phyloP scores from a whole-genome alignment of 2,113 vertebrate genomes.

The Peucedramus taeniatus region DNA sequence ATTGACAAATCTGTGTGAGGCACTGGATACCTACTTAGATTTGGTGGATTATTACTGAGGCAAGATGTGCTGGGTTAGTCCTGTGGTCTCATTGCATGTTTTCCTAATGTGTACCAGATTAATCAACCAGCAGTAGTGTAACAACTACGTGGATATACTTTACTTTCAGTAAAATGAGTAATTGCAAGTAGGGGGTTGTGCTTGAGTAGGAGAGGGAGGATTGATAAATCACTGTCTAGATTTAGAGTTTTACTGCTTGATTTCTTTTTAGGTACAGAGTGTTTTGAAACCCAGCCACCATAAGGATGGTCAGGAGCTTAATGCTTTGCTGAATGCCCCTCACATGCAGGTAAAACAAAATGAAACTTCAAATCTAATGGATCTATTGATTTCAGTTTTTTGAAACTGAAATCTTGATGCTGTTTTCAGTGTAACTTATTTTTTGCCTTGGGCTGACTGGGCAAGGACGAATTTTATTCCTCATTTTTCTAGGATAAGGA shows the following conservation, averaged over 20 bases:
- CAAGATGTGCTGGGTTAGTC: not conserved
- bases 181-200: not conserved
- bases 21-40: not conserved
- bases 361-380: not conserved
- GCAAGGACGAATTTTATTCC: not conserved
- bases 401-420: no score
- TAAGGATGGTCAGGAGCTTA: constrained; percentile 88
- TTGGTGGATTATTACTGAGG: not conserved
- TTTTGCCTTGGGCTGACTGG: not conserved
- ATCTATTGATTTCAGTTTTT: no score
- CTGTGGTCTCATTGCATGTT: not conserved
- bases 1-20: not conserved
- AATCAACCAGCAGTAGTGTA: not conserved
- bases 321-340: constrained; percentile 84
- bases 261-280: constrained; percentile 82
- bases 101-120: not conserved
- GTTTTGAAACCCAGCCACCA: constrained; percentile 86
- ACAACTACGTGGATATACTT: not conserved
- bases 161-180: not conserved
- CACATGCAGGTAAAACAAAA: constrained; percentile 84
- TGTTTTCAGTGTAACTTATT: not conserved
- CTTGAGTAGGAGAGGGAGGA: not conserved
- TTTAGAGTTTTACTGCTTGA: not conserved
- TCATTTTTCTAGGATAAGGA: not conserved
- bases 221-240: not conserved